Evolutionary conservation across 37 sponge, comb jelly and placozoan genomes (phyloP).

Genomic region (Bolinopsis microptera): DNA sequence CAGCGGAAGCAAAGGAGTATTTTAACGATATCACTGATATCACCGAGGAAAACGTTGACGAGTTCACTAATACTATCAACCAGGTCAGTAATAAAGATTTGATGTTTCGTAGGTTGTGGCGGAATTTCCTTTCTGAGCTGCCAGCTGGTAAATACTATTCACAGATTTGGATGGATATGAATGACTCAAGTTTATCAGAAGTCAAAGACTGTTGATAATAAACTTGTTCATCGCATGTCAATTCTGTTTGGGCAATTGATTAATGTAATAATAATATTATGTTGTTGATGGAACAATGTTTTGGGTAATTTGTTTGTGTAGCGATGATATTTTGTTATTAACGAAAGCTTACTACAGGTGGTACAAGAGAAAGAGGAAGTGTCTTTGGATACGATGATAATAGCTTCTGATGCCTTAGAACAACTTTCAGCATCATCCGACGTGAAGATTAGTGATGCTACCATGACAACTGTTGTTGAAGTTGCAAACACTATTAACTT

Average conservation of each 20-base stretch:
- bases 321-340: no score
- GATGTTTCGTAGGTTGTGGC: no score
- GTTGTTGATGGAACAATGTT: no score
- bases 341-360: no score
- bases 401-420: conserved; percentile 15
- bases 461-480: background rate
- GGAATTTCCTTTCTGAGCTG: background rate
- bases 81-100: background rate
- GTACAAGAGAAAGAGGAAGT: conserved; percentile 8
- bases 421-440: background rate
- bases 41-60: conserved; percentile 14
- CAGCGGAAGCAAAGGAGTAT: conserved; percentile 1
- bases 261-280: no score
- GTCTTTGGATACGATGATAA: background rate
- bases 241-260: no score
- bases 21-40: background rate
- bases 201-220: no score
- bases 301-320: no score
- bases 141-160: background rate
- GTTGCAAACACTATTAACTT: conserved; percentile 24
- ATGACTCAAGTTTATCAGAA: no score
- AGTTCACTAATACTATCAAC: conserved; percentile 42
- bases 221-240: no score
- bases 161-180: no score
- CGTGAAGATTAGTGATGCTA: conserved; percentile 13